Conservation (phyloP, 2,113 vertebrate species). For the Pterocles orientalis region DNA sequence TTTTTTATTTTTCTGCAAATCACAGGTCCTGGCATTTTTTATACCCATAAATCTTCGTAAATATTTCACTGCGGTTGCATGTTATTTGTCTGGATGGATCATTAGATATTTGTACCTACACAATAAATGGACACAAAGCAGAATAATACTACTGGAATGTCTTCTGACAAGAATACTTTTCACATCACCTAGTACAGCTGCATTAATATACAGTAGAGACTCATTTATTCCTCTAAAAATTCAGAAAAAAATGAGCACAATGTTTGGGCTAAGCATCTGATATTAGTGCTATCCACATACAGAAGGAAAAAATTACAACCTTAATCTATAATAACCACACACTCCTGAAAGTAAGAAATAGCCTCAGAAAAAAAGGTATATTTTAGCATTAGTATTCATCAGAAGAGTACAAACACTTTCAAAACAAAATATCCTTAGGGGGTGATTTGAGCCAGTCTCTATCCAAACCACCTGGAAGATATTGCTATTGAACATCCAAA, state of each 20-base stretch:
- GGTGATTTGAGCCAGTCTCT: not conserved
- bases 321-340: not conserved
- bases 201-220: not conserved
- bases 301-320: not conserved
- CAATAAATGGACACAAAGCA: not conserved
- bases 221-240: not conserved
- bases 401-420: not conserved
- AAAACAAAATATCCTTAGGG: not conserved
- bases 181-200: not conserved
- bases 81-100: not conserved
- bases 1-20: not conserved
- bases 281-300: not conserved
- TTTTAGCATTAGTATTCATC: not conserved
- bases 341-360: not conserved
- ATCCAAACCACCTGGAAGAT: not conserved
- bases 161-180: not conserved
- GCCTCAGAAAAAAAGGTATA: not conserved
- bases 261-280: not conserved
- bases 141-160: not conserved
- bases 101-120: not conserved
- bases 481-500: not conserved
- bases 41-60: not conserved
- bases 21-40: not conserved
- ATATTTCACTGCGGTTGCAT: not conserved
- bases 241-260: accelerated